Percentiles rank a stretch among this genome's conserved stretches.
Evolutionary conservation across 2,888 invertebrate species (phyloP).

Genomic region (Drosophila falleni): DNA sequence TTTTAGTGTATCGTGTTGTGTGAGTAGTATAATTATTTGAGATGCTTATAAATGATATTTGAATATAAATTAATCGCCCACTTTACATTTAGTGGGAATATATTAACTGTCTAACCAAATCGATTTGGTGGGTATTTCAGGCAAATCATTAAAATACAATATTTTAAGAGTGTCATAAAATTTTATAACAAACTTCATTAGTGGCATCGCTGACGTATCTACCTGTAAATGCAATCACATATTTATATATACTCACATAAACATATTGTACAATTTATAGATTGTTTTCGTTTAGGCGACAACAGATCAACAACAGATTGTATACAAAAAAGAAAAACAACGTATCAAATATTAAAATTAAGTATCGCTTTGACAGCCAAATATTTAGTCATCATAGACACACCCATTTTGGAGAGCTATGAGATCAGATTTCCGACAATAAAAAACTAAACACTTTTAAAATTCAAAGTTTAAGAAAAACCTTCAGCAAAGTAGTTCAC

Average conservation of each 20-base stretch:
- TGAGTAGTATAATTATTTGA: conserved; percentile 35
- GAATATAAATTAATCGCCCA: conserved; percentile 65
- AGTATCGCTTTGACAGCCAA: conserved; percentile 31
- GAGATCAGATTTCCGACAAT: conserved; percentile 43
- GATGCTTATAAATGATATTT: conserved; percentile 55
- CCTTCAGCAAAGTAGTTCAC: conserved; percentile 18
- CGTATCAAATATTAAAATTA: conserved; percentile 20
- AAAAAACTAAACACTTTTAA: conserved; percentile 2
- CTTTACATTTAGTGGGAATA: conserved; percentile 59
- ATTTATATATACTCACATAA: not conserved
- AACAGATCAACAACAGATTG: conserved; percentile 40
- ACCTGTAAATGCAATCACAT: not conserved
- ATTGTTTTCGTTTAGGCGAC: conserved; percentile 55
- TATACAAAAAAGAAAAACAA: conserved; percentile 22
- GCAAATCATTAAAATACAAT: conserved; percentile 80
- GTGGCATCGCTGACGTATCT: conserved; percentile 47
- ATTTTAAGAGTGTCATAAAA: conserved; percentile 77
- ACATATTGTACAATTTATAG: conserved; percentile 18
- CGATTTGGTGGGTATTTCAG: conserved; percentile 35
- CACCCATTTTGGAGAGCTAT: conserved; percentile 46
- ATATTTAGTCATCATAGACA: conserved; percentile 57
- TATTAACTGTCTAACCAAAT: conserved; percentile 33
- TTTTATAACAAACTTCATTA: conserved; percentile 81
- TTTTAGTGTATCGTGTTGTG: conserved; percentile 17
- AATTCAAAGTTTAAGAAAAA: conserved; percentile 2